These are phyloP conservation scores for Pristiophorus japonicus DNA, from an alignment of 2,113 vertebrate species.

Conservation along the genomic window DNA sequence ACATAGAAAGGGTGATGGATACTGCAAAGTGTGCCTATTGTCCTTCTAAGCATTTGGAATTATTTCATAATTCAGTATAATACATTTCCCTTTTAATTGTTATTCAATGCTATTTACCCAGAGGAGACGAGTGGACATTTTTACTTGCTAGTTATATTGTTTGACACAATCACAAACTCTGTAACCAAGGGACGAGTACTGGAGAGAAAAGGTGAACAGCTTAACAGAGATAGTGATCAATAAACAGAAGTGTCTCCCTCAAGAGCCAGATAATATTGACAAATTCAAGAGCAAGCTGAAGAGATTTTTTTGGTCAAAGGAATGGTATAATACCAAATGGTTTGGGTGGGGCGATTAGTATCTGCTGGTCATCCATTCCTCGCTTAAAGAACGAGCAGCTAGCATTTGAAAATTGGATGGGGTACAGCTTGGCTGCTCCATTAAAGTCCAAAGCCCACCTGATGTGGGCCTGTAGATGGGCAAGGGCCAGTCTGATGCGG, in stretches of 20 bases:
- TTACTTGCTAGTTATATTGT: not conserved
- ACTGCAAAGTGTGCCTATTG: not conserved
- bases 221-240: not conserved
- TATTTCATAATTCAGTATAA: not conserved
- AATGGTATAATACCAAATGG: not conserved
- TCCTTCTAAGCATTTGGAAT: not conserved
- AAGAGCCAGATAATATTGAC: too few relatives aligned
- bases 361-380: not conserved
- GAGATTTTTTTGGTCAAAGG: not conserved
- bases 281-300: not conserved
- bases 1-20: not conserved
- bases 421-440: not conserved
- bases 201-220: not conserved
- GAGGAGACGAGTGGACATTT: not conserved
- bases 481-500: not conserved
- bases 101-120: not conserved
- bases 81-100: not conserved
- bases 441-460: not conserved
- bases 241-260: not conserved
- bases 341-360: not conserved
- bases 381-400: not conserved
- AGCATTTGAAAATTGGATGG: not conserved
- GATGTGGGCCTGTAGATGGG: not conserved
- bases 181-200: not conserved
- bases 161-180: not conserved